These are phyloP conservation scores for Halichoerus grypus DNA, from an alignment of 2,113 vertebrate genomes.

Conservation along the genomic window DNA sequence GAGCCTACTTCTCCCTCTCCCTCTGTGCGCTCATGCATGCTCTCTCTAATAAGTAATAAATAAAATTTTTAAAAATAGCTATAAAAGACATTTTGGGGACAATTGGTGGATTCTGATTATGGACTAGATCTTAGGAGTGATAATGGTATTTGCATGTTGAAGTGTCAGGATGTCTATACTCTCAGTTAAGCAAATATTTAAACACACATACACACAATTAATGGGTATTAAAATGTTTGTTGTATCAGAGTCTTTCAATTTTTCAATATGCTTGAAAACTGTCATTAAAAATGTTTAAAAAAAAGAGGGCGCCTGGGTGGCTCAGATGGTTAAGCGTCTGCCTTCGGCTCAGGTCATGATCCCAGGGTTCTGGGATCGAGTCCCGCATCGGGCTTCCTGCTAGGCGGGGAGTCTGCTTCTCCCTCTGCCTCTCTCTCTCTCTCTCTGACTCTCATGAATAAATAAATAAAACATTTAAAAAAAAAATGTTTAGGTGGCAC, in stretches of 20 bases:
- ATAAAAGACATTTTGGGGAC: not conserved
- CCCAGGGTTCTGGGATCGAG: no score
- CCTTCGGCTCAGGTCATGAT: no score
- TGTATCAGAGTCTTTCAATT: not conserved
- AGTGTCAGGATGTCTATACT: not conserved
- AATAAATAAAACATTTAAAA: no score
- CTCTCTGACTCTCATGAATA: no score
- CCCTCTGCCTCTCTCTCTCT: no score
- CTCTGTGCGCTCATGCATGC: not conserved
- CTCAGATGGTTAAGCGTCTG: no score
- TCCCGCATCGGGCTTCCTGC: no score
- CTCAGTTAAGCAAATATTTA: not conserved
- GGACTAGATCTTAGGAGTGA: not conserved
- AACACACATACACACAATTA: not conserved
- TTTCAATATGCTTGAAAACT: conserved; percentile 38
- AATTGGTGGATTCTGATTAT: not conserved
- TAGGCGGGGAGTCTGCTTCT: no score
- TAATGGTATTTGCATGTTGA: not conserved
- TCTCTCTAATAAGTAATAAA: not conserved
- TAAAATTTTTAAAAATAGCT: not conserved
- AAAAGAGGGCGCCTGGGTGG: no score
- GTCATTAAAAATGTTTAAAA: not conserved
- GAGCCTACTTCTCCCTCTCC: not conserved
- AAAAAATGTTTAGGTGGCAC: no score
- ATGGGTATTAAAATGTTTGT: not conserved